Conservation (phyloP, 2,888 invertebrate species). For the Epinotia ramella region DNA sequence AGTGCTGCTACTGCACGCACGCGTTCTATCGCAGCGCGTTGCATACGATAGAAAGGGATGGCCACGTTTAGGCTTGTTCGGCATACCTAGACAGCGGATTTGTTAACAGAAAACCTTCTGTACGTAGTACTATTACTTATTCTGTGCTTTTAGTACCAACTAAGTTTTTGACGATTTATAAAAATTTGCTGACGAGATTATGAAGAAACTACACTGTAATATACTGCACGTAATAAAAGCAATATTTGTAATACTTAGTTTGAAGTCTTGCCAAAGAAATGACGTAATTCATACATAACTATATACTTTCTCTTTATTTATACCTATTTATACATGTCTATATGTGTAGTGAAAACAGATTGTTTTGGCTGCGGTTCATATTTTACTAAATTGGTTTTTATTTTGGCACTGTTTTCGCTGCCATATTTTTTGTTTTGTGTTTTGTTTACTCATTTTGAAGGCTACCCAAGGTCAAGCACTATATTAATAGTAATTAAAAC, state of each 20-base stretch:
- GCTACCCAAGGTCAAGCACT: not conserved
- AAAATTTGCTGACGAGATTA: not conserved
- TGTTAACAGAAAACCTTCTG: too few relatives aligned
- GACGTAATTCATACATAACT: constrained; percentile 26
- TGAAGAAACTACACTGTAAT: not conserved
- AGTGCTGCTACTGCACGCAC: too few relatives aligned
- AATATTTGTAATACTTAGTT: constrained; percentile 17
- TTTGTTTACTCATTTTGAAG: constrained; percentile 8
- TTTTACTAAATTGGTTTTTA: constrained; percentile 16
- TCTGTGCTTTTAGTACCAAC: too few relatives aligned
- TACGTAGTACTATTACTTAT: too few relatives aligned
- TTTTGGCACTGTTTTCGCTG: constrained; percentile 3
- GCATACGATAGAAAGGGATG: too few relatives aligned
- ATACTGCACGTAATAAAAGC: not conserved
- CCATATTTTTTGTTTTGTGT: constrained; percentile 1
- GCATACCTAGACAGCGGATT: too few relatives aligned
- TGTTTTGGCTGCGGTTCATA: constrained; percentile 26
- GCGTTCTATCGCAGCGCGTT: too few relatives aligned
- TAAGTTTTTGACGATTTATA: too few relatives aligned
- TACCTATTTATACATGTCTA: not conserved
- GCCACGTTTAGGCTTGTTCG: too few relatives aligned
- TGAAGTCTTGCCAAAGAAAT: constrained; percentile 25
- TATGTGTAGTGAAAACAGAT: not conserved
- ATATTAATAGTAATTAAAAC: not conserved
- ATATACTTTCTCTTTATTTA: constrained; percentile 34